Base-by-base conservation (phyloP, 2,113 vertebrate genomes). In the Indri indri region DNA sequence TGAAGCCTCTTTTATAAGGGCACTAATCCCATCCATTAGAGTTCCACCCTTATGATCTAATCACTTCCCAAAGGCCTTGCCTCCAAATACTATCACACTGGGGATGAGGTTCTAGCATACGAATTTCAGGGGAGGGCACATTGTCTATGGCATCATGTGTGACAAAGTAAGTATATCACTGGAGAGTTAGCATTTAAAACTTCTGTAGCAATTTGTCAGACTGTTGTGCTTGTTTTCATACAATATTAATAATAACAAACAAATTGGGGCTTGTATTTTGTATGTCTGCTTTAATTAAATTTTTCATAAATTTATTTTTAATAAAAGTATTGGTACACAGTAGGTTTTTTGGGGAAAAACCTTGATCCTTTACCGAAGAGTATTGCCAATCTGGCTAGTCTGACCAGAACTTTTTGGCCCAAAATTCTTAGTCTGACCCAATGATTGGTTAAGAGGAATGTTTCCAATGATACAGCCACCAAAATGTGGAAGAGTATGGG, bases 261-360 rank as follows among this genome's bases (percentile, higher is more conserved):
- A 86, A 80, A 47, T 40, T 82, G 14, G 50, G 27, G 1, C 45
- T 70, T 77, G 2, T 42, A 86, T 52, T 82, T 68, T 57, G 32
- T 52, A 32, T 42, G 45, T n/a, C 17, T 79, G 32, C 32, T 82
- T 87, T 77, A 82, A 77, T 59, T 81, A 70, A 45, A 87, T 52
- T 95, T 81, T 95, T 68, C n/a, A 73, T 70, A 25, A 27, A 68
- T 54, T 85, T 83, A 77, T 63, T 82, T 91, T 81, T 89, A 18
- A 73, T 95, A 23, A 32, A 90, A 77, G 18, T 50, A 71, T 32
- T 45, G 12, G 32, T 73, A 16, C 61, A 90, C 25, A 47, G 10
- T 34, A 73, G 47, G 66, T 32, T 23, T 12, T 6, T 18, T 23
- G 17, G 18, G 12, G 22, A 27, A 40, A 30, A 59, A 23, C 5